Conservation (phyloP, 2,888 invertebrate species). For the Parelbella ahira region DNA sequence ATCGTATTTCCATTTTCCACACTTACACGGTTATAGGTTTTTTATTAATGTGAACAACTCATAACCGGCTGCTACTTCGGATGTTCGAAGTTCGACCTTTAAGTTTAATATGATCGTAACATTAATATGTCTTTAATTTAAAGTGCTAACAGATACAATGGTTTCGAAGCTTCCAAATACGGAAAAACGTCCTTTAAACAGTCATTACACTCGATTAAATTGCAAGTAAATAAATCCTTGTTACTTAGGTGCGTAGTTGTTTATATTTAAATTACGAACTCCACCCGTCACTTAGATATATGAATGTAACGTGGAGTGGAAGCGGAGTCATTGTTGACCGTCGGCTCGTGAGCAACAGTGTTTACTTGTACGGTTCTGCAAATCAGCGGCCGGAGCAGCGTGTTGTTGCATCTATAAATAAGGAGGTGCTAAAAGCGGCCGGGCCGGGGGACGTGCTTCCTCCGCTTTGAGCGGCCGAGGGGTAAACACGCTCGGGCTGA, state of each 20-base stretch:
- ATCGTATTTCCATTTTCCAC: no score
- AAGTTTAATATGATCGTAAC: conserved; percentile 15
- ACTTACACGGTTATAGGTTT: conserved; percentile 6
- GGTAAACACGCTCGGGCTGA: conserved; percentile 67
- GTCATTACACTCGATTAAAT: no score
- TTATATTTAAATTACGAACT: conserved; percentile 5
- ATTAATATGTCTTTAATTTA: conserved; percentile 7
- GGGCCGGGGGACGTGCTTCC: conserved; percentile 74
- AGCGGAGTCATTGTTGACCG: conserved; percentile 27
- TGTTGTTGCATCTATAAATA: conserved; percentile 75
- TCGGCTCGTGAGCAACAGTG: conserved; percentile 50
- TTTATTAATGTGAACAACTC: conserved; percentile 14
- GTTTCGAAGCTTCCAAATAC: background rate
- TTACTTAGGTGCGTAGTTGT: no score
- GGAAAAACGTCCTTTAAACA: no score
- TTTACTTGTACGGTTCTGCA: conserved; percentile 70
- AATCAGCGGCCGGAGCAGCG: conserved; percentile 60
- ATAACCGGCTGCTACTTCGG: conserved; percentile 4
- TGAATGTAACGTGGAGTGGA: conserved; percentile 4
- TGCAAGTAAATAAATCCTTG: no score
- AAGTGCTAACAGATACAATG: background rate
- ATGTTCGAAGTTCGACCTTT: conserved; percentile 12
- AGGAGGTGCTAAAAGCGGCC: conserved; percentile 79
- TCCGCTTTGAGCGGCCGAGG: conserved; percentile 72
- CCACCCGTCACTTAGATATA: background rate